phyloP scores from a whole-genome alignment of 2,888 invertebrate species.

The Rapana venosa region DNA sequence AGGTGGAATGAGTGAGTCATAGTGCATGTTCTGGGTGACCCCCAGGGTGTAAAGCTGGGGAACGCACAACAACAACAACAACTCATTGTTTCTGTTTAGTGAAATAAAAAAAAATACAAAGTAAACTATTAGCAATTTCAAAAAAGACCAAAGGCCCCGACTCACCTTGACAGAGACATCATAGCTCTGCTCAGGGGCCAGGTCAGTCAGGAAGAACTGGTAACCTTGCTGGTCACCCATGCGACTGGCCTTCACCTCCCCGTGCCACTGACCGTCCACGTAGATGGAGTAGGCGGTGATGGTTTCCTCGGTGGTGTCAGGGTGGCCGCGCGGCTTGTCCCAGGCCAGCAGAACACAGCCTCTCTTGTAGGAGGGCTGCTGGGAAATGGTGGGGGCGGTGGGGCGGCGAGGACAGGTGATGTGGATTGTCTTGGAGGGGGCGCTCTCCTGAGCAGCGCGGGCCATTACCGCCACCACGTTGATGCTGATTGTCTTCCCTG shows the following conservation, averaged over 20 bases:
- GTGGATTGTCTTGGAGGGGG: constrained; percentile 69
- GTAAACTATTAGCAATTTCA: no score
- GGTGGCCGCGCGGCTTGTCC: constrained; percentile 70
- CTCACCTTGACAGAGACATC: constrained; percentile 75
- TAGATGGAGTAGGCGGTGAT: constrained; percentile 75
- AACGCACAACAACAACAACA: no score
- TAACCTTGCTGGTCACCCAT: constrained; percentile 75
- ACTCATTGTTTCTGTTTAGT: no score
- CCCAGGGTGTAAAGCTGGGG: no score
- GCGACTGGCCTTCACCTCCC: constrained; percentile 74
- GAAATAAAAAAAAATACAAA: no score
- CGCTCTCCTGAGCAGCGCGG: constrained; percentile 71
- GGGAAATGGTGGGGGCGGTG: constrained; percentile 67
- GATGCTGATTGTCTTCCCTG: constrained; percentile 71
- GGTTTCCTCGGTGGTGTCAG: constrained; percentile 69
- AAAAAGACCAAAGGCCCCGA: background rate
- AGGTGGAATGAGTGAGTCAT: no score
- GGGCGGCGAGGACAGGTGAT: constrained; percentile 75
- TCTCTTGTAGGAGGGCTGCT: constrained; percentile 75
- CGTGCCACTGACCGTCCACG: constrained; percentile 75
- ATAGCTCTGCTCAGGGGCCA: constrained; percentile 73
- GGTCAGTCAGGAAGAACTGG: constrained; percentile 75
- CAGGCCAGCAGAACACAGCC: constrained; percentile 76
- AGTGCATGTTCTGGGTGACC: no score
- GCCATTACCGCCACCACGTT: constrained; percentile 72